Evolutionary conservation across 2,797 vertebrate species (phyloP).

Genomic region (Bryconaethiops microstoma): DNA sequence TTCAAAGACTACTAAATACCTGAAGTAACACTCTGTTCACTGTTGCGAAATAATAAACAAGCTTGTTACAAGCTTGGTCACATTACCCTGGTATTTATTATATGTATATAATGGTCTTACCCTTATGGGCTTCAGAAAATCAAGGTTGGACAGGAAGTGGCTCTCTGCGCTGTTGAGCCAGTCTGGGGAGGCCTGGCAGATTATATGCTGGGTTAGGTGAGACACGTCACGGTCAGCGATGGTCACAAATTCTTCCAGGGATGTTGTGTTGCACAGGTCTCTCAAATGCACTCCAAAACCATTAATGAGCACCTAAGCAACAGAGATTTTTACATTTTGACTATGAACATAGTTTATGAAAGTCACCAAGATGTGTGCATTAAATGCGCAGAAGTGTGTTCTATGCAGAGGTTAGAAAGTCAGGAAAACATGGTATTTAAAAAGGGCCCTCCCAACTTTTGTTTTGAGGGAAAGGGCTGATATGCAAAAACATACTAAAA

Average conservation of each 20-base stretch:
- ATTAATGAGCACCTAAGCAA: constrained; percentile 84
- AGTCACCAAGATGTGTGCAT: too few species aligned
- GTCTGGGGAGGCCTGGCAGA: constrained; percentile 84
- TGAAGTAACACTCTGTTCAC: not conserved
- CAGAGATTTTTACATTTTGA: not conserved
- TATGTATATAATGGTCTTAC: constrained; percentile 69
- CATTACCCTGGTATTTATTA: not conserved
- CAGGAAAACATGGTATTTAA: too few species aligned
- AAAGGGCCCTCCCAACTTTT: too few species aligned
- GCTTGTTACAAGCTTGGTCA: not conserved
- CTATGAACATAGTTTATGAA: too few species aligned
- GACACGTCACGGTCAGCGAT: constrained; percentile 77
- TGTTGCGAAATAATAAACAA: not conserved
- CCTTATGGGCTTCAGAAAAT: constrained; percentile 88
- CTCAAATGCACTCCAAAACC: constrained; percentile 86
- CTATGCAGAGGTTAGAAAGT: too few species aligned
- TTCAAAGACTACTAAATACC: not conserved
- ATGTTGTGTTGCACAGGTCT: constrained; percentile 86
- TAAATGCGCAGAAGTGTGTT: too few species aligned
- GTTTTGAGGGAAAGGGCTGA: too few species aligned
- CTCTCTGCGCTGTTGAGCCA: constrained; percentile 81
- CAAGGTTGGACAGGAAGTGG: constrained; percentile 85
- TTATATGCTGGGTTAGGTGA: constrained; percentile 76
- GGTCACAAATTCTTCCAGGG: constrained; percentile 80
- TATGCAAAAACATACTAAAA: too few species aligned